Percentiles rank a stretch among this genome's conserved stretches.
Evolutionary conservation across 2,797 vertebrate genomes (phyloP).

Genomic region (Falco cherrug): DNA sequence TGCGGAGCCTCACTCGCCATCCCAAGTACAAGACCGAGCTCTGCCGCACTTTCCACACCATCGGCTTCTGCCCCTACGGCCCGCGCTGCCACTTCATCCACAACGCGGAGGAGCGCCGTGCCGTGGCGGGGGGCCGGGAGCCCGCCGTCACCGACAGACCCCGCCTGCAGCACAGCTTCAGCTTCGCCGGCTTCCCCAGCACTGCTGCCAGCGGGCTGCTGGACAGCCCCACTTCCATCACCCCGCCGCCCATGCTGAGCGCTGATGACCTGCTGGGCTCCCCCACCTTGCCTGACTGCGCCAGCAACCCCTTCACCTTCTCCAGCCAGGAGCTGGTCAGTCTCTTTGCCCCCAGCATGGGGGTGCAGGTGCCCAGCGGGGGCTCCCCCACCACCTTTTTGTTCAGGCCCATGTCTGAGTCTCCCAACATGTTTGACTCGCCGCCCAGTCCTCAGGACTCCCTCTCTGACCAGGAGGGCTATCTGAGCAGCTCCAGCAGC

Average conservation of each 20-base stretch:
- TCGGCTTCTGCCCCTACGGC: slow-evolving; percentile 93
- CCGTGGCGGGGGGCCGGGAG: slow-evolving; percentile 79
- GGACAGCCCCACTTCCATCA: slow-evolving; percentile 95
- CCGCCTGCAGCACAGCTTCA: slow-evolving; percentile 97
- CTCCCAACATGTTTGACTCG: slow-evolving; percentile 91
- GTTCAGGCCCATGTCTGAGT: slow-evolving; percentile 93
- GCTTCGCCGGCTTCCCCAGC: slow-evolving; percentile 93
- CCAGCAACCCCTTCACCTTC: slow-evolving; percentile 96
- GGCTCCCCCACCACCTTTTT: slow-evolving; percentile 88
- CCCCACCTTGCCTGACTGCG: slow-evolving; percentile 85
- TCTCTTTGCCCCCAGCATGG: slow-evolving; percentile 91
- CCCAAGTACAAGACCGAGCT: slow-evolving; percentile 96
- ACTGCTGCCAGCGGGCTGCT: slow-evolving; percentile 87
- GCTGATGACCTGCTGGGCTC: slow-evolving; percentile 86
- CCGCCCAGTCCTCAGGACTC: slow-evolving; percentile 95
- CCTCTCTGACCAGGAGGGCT: slow-evolving; percentile 96
- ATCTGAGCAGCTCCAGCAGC: slow-evolving; percentile 97
- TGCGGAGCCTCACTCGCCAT: slow-evolving; percentile 90
- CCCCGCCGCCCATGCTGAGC: slow-evolving; percentile 93
- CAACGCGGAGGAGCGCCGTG: slow-evolving; percentile 91
- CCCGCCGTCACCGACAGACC: slow-evolving; percentile 86
- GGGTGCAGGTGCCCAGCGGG: slow-evolving; percentile 80
- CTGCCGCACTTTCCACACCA: slow-evolving; percentile 96
- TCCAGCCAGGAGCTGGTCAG: slow-evolving; percentile 98
- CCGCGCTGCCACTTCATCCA: slow-evolving; percentile 95